Conservation (phyloP, 2,888 invertebrate genomes). For the Caenorhabditis virilis region DNA sequence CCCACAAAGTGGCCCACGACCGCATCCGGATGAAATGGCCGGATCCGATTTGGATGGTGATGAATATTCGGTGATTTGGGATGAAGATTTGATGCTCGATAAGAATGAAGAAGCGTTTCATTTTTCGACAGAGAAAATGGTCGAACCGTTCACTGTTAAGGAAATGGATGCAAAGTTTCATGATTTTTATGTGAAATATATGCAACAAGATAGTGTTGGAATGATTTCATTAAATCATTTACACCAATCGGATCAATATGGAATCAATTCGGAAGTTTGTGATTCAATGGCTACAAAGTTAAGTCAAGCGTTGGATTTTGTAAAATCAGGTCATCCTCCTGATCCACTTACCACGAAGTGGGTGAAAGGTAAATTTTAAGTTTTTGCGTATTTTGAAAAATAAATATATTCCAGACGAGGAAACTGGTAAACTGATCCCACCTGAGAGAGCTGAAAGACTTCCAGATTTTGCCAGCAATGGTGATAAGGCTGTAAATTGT, state of each 20-base stretch:
- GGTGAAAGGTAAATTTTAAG: no score
- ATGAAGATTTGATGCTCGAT: conserved; percentile 66
- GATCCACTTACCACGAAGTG: no score
- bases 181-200: conserved; percentile 68
- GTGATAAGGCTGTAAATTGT: conserved; percentile 33
- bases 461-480: conserved; percentile 32
- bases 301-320: conserved; percentile 65
- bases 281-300: conserved; percentile 57
- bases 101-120: conserved; percentile 57
- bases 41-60: no score
- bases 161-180: conserved; percentile 45
- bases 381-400: no score
- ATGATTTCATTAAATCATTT: conserved; percentile 67
- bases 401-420: no score
- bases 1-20: conserved; percentile 69
- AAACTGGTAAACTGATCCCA: no score
- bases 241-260: conserved; percentile 66
- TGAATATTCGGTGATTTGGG: no score
- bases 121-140: conserved; percentile 30
- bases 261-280: conserved; percentile 53
- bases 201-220: conserved; percentile 68
- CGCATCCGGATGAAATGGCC: no score
- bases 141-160: conserved; percentile 1
- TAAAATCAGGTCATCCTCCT: conserved; percentile 40
- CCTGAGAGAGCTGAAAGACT: conserved; percentile 30